Evolutionary conservation across 30 jellyfish, hydroid and myxozoan genomes (phyloP), one percentile per base, ranked within the genome.

Genomic region (Chrysaora quinquecirrha): DNA sequence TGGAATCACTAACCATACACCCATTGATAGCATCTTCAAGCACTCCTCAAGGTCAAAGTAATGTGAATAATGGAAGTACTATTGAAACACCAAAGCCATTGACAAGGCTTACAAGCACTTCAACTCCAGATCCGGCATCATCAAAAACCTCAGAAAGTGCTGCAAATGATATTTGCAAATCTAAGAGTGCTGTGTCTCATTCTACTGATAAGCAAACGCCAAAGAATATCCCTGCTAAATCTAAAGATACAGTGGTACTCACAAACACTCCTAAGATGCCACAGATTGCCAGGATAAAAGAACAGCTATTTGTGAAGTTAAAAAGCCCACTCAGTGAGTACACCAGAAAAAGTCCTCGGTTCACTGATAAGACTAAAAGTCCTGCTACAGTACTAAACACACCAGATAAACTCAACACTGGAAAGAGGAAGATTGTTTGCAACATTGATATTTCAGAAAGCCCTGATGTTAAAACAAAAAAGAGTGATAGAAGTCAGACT

Each of bases 211-310:
- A 10, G 29, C 68, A 19, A 52, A 10, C 29, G 19, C 9, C 68
- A 52, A 52, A 20, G 68, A 20, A 52, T 52, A 12, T 52, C 29
- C 68, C 68, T 4, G 54, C 54, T 14, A 9, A 52, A 19, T 2
- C 12, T 9, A 20, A 52, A 16, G 19, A 20, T 25, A 4, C 2
- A 10, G 68, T 4, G 25, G 27, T 10, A 3, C 27, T 19, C 6
- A 10, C 68, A 19, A 16, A 19, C 6, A 4, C 68, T 20, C 68
- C 68, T 7, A 52, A 20, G 25, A 52, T 52, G 68, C 68, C 68
- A 20, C 68, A 52, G 12, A 52, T 52, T 52, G 68, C 68, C 9
- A 52, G 25, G 29, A 52, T 52, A 52, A 52, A 52, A 25, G 68
- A 52, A 25, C 12, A 19, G 25, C 25, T 52, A 3, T 52, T 52